These are phyloP conservation scores for Orius laevigatus DNA, from an alignment of 1,140 invertebrate species.

Conservation along the genomic window DNA sequence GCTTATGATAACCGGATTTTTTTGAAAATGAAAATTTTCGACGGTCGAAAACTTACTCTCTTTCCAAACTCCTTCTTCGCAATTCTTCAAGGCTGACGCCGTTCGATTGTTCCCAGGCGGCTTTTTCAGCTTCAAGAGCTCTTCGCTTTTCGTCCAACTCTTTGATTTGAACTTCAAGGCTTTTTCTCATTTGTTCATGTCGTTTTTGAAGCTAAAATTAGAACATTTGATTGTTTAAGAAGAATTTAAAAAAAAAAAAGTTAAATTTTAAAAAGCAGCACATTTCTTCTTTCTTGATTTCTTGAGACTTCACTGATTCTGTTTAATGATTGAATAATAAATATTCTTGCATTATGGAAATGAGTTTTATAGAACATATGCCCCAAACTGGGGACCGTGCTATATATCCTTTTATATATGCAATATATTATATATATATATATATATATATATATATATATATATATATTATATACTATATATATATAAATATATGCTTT, in stretches of 20 bases:
- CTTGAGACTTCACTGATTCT: background rate
- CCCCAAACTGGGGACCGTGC: no score
- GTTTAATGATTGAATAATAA: background rate
- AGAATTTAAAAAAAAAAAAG: no score
- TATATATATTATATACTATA: no score
- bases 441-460: no score
- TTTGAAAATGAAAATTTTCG: constrained; percentile 9
- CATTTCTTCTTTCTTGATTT: no score
- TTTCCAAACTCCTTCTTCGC: constrained; percentile 64
- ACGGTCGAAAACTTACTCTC: constrained; percentile 51
- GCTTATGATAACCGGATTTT: background rate
- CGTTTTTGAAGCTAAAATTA: constrained; percentile 40
- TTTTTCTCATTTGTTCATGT: constrained; percentile 49
- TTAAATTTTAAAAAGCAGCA: no score
- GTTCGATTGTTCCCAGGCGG: constrained; percentile 77
- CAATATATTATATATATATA: no score
- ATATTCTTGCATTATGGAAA: no score
- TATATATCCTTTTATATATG: no score
- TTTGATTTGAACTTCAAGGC: constrained; percentile 70
- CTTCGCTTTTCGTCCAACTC: constrained; percentile 81
- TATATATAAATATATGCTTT: no score
- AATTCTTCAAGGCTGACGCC: constrained; percentile 74
- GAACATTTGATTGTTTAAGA: background rate
- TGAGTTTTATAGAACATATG: no score
- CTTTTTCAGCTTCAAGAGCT: constrained; percentile 72